Evolutionary conservation across 2,113 vertebrate genomes (phyloP), one percentile per base, ranked within the genome.

Genomic region (Mirza zaza): DNA sequence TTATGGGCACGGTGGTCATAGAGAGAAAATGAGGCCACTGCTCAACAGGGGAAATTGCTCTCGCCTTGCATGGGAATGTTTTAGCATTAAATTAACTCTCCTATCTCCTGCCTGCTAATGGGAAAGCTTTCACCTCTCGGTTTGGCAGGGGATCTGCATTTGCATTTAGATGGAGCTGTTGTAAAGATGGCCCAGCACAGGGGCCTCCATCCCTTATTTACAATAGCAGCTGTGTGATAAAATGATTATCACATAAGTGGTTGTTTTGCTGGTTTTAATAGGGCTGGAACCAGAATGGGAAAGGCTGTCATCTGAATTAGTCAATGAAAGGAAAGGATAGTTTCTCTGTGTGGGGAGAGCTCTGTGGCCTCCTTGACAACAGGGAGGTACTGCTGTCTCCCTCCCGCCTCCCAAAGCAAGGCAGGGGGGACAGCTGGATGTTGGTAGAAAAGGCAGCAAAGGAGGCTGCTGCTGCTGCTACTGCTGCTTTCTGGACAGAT

Each of bases 121-220:
- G 98, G 98, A 98, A 98, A 96, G 97, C 97, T 97, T 98, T 98
- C 97, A 97, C 98, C 98, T 98, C 97, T 90, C 91, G 90, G 91
- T 98, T 98, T 98, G 96, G 98, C 97, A 98, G 98, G 98, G 94
- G 97, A 97, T 97, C 97, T 0, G 0, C 98, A 99, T 99, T 99
- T 99, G 98, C 98, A 99, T 99, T 99, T 99, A 99, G 98, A 99
- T 99, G 98, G 98, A 98, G 98, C 98, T 98, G 97, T 98, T 98
- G 97, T 97, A 97, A 98, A 96, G 96, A 97, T 84, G 96, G 97
- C 93, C 96, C 84, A 52, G 89, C 71, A 85, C 95, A 86, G 96
- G 80, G 97, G 88, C 97, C 97, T 96, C 93, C 95, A 95, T 97
- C 94, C 94, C 97, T 98, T 98, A 96, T 97, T 98, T 98, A 98